Conservation (phyloP, 92 coral and sea anemone species). For the Phenganax marumi region DNA sequence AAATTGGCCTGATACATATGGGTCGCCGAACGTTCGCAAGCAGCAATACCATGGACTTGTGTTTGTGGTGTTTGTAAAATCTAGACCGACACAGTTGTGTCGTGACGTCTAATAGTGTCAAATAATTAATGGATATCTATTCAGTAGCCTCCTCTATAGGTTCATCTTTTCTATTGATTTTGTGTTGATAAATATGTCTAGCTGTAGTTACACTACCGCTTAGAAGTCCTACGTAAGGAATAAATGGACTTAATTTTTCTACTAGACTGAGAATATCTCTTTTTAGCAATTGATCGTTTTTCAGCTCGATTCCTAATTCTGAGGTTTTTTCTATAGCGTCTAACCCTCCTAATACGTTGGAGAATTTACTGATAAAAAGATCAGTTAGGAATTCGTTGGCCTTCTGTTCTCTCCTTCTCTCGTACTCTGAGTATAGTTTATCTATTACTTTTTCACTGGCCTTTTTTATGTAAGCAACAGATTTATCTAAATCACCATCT, state of each 20-base stretch:
- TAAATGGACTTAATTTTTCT: constrained; percentile 20
- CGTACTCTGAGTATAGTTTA: constrained; percentile 28
- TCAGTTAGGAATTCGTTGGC: constrained; percentile 49
- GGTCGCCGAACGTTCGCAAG: too few species aligned
- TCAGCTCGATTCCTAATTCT: constrained; percentile 1
- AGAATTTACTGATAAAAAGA: constrained; percentile 35
- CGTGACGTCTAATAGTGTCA: too few species aligned
- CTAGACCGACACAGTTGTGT: too few species aligned
- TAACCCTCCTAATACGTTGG: constrained; percentile 27
- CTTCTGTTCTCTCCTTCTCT: constrained; percentile 15
- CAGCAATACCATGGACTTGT: too few species aligned
- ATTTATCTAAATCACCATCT: constrained; percentile 38
- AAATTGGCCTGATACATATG: too few species aligned
- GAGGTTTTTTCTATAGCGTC: constrained; percentile 24
- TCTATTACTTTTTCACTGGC: constrained; percentile 24
- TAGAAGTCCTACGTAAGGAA: constrained; percentile 20
- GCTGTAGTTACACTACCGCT: constrained; percentile 15
- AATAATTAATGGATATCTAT: too few species aligned
- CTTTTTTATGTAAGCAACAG: constrained; percentile 30
- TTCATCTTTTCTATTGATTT: background rate
- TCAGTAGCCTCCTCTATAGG: background rate
- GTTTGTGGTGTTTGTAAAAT: too few species aligned
- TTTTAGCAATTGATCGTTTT: constrained; percentile 24
- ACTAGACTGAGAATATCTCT: constrained; percentile 19
- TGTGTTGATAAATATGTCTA: constrained; percentile 24